Conservation (phyloP, 2,113 vertebrate genomes). For the Trochalopteron elliotii region DNA sequence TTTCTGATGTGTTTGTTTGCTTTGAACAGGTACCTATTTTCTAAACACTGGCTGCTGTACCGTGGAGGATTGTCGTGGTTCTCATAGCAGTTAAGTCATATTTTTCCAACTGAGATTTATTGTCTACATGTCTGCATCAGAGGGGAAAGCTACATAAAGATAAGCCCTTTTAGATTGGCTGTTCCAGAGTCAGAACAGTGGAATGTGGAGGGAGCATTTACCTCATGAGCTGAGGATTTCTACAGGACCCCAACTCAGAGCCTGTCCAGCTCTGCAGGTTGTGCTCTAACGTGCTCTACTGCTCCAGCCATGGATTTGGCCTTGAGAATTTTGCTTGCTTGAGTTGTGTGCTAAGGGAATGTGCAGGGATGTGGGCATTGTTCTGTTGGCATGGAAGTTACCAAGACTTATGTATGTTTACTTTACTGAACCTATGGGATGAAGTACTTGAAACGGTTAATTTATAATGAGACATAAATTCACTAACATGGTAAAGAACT, state of each 20-base stretch:
- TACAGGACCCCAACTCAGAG: not conserved
- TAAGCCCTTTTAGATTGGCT: conserved; percentile 17
- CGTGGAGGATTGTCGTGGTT: not conserved
- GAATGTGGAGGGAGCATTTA: not conserved
- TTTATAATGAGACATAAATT: conserved; percentile 54
- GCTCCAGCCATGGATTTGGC: not conserved
- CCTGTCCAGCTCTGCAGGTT: accelerated
- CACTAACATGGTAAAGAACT: conserved; percentile 47
- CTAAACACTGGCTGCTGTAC: not conserved
- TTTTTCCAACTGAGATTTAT: not conserved
- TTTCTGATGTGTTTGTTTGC: not conserved
- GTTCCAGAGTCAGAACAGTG: not conserved
- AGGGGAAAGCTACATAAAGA: not conserved
- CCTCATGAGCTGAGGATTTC: not conserved
- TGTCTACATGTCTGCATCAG: not conserved
- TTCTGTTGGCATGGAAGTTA: not conserved
- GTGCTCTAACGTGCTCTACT: not conserved
- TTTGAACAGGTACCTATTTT: not conserved
- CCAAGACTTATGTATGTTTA: conserved; percentile 8
- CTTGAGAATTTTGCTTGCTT: not conserved
- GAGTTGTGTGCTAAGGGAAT: not conserved
- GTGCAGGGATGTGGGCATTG: not conserved
- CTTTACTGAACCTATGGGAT: conserved; percentile 17
- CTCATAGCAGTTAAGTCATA: not conserved
- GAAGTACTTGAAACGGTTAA: conserved; percentile 40